phyloP scores from a whole-genome alignment of 1,140 invertebrate species.

The Pissodes strobi region DNA sequence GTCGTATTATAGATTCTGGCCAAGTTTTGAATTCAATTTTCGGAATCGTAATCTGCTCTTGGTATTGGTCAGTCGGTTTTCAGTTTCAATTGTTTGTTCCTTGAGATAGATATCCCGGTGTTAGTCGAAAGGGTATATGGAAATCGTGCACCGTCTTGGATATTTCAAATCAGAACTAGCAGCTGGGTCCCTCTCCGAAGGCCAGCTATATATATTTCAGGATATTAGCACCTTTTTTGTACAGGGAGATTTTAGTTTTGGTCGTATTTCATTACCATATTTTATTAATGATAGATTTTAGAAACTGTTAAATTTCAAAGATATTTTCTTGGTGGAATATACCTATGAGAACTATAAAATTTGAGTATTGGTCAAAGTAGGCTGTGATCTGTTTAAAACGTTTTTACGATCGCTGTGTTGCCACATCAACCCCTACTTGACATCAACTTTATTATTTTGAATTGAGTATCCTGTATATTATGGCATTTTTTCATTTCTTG shows the following conservation, averaged over 20 bases:
- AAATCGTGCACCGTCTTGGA: conserved; percentile 48
- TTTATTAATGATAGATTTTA: too few species aligned
- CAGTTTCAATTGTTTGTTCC: conserved; percentile 56
- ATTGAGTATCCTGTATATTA: too few species aligned
- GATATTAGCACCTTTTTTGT: conserved; percentile 49
- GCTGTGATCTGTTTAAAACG: too few species aligned
- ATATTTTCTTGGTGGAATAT: too few species aligned
- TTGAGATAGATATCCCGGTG: conserved; percentile 52
- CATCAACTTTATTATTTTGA: too few species aligned
- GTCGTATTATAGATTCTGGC: conserved; percentile 55
- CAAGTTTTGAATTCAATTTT: conserved; percentile 58
- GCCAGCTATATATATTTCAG: conserved; percentile 36
- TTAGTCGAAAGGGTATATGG: conserved; percentile 51
- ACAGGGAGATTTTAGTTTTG: conserved; percentile 8
- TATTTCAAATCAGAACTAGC: conserved; percentile 54
- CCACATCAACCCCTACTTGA: too few species aligned
- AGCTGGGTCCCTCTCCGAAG: conserved; percentile 44
- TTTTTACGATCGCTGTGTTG: too few species aligned
- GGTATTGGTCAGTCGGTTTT: conserved; percentile 56
- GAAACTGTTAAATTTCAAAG: too few species aligned
- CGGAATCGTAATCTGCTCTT: conserved; percentile 53
- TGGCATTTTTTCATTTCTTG: too few species aligned
- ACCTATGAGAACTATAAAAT: too few species aligned
- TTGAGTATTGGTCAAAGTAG: too few species aligned
- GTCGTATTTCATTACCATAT: too few species aligned